Base-by-base conservation (phyloP, 2,113 vertebrate species). In the Paramisgurnus dabryanus region DNA sequence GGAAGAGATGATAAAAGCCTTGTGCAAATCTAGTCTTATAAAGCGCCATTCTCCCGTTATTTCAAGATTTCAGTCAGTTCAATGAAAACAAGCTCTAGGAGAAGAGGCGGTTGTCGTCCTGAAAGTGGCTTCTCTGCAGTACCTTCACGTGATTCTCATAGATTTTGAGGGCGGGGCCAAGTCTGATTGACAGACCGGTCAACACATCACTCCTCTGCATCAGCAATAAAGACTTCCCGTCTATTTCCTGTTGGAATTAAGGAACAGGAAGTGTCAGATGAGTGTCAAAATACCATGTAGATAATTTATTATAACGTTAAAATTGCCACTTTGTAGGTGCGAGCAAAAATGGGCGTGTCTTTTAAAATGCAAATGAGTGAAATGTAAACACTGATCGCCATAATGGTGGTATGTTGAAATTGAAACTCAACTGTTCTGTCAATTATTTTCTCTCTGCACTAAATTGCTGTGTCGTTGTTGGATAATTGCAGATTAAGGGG, bases 201-300 rank as follows among this genome's bases (percentile, higher is more conserved):
- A 97, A 85, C 78, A 97, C 96, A 10, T 97, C 96, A 0, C 93
- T 95, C 80, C 96, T 94, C 81, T 96, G 95, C 96, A 97, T 96
- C 13, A 97, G 90, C 82, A 97, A 91, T 66, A 97, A 87, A 65
- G 96, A 95, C 87, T 96, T 96, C 76, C 96, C 96, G 53, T 97
- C 96, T 22, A 97, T 96, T 90, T 97, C 96, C 96, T 97, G 90
- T 66, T 53, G 12, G 57, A 17, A 74, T 22, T 8, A 61, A 68
- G 41, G 67, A 22, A 83, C 10, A 27, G 45, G 27, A 34, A 34
- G 27, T 34, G 27, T 34, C 27, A 34, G 2, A 34, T 34, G 27
- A 34, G 27, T 22, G 22, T 34, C 27, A 34, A 34, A 34, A 34
- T 34, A 34, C 27, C 27, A 34, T 34, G 3, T 34, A 34, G 3